Base-by-base conservation (phyloP, 2,797 vertebrate species). In the Acanthurus tractus region DNA sequence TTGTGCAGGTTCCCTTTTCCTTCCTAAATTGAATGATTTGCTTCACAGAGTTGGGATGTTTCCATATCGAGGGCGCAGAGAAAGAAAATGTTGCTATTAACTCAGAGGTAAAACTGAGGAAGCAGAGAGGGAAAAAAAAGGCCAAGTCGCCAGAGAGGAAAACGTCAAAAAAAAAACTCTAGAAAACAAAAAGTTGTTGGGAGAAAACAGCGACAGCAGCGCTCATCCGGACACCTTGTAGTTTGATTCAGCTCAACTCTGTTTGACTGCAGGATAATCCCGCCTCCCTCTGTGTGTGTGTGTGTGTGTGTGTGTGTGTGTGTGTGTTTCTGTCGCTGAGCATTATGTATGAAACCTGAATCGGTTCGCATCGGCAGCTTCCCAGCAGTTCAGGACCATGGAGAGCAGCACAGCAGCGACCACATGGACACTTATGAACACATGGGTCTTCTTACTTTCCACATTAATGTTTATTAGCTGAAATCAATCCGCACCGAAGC, bases 311-410 rank as follows among this genome's bases (percentile, higher is more conserved):
- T 38, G 52, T n/a, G 66, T 48, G 77, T 25, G 73, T 17, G 55
- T 17, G 53, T 23, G 56, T 15, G 13, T 46, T 8, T 4, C 15
- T 61, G 48, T 54, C 55, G 13, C 29, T 38, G 18, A 25, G 56
- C 29, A 25, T 55, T n/a, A 14, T 54, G 10, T 13, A 11, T 8
- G 11, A 58, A 34, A 70, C 42, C 48, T 38, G 6, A 6, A 23
- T 34, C 29, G 23, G 20, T n/a, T 14, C 25, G 2, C n/a, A n/a
- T n/a, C n/a, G n/a, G n/a, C 14, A 14, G 36, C 14, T n/a, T 15
- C 1, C 20, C 34, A 11, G 15, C 17, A 34, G 57, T 59, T 80
- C 77, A 76, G 82, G 69, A 80, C 68, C 73, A 53, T 46, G 77
- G 73, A 83, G 73, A 84, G 76, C 58, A 40, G 36, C 65, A 20